A percentile compares a stretch with the other conserved stretches of the same genome.
phyloP scores from a whole-genome alignment of 2,888 invertebrate species.

The Colostygia pectinataria region DNA sequence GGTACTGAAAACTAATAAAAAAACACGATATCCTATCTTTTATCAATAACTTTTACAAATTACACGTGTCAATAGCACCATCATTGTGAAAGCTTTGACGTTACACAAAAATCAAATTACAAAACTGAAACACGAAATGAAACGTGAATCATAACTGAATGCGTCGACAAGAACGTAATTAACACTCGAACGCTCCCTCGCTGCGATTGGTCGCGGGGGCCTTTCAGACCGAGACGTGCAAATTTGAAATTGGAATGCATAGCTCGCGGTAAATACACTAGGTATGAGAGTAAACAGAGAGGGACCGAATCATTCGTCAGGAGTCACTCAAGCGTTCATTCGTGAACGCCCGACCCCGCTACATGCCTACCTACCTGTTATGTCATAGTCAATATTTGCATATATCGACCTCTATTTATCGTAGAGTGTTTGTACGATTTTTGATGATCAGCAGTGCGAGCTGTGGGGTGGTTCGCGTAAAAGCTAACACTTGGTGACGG shows the following conservation, averaged over 20 bases:
- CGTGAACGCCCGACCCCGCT: conserved; percentile 65
- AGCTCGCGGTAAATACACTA: conserved; percentile 57
- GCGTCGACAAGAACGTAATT: conserved; percentile 73
- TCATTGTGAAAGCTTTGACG: conserved; percentile 11
- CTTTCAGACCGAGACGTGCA: conserved; percentile 53
- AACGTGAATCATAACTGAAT: conserved; percentile 56
- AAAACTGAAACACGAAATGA: conserved; percentile 44
- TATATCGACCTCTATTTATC: conserved; percentile 58
- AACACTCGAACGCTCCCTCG: conserved; percentile 55
- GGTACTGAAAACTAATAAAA: no score
- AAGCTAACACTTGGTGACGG: conserved; percentile 39
- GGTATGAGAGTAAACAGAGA: conserved; percentile 47
- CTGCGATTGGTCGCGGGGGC: conserved; percentile 57
- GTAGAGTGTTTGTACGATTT: conserved; percentile 41
- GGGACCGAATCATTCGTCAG: conserved; percentile 70
- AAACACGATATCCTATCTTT: no score
- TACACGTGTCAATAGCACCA: conserved; percentile 6
- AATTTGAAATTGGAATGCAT: conserved; percentile 69
- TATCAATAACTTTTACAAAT: background rate
- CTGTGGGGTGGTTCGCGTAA: conserved; percentile 37
- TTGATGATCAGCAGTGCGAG: conserved; percentile 39
- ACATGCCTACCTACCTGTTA: conserved; percentile 71
- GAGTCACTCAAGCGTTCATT: conserved; percentile 74
- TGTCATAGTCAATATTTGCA: conserved; percentile 79
- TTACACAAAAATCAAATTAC: conserved; percentile 37